Evolutionary conservation across 1,140 invertebrate genomes (phyloP), one percentile per base, ranked within the genome.

Genomic region (Ostrea edulis): DNA sequence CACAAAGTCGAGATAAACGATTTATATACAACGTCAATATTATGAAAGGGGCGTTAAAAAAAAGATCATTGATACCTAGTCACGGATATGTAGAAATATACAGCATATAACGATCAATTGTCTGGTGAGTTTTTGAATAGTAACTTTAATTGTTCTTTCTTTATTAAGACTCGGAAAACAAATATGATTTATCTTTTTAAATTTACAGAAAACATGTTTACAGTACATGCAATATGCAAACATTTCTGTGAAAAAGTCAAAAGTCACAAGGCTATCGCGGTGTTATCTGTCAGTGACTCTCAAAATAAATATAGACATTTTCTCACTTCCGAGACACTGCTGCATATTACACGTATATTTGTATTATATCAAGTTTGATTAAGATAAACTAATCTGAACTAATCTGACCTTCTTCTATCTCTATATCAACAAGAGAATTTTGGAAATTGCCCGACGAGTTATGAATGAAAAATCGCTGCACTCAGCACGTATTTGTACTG

Each of bases 201-300:
- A 44, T 44, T 44, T 44, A 44, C 35, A 44, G 35, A 44, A 44
- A 44, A 44, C 35, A 44, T 44, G 35, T 44, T 44, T 44, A 44
- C 35, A 44, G 35, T 44, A 44, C 35, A n/a, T n/a, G n/a, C n/a
- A 44, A 44, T 5, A 44, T 1, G 35, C 35, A 44, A 1, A 22
- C 29, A 29, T 77, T 77, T 35, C 68, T 77, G 68, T 77, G 68
- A 77, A 77, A 65, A 62, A 62, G 55, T 62, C 55, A 77, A 68
- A 62, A 62, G 55, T 62, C 14, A 62, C 17, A 62, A 17, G 14
- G 55, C 12, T 62, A 7, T 62, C 55, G n/a, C 17, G 17, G 14
- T 62, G 12, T 62, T 77, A 77, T 77, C 68, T 29, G 4, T 14
- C 14, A 77, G 22, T 7, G 14, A 77, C 29, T 20, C n/a, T n/a